These are phyloP conservation scores for Dicrostonyx torquatus DNA, from an alignment of 2,797 vertebrate genomes.

Conservation along the genomic window DNA sequence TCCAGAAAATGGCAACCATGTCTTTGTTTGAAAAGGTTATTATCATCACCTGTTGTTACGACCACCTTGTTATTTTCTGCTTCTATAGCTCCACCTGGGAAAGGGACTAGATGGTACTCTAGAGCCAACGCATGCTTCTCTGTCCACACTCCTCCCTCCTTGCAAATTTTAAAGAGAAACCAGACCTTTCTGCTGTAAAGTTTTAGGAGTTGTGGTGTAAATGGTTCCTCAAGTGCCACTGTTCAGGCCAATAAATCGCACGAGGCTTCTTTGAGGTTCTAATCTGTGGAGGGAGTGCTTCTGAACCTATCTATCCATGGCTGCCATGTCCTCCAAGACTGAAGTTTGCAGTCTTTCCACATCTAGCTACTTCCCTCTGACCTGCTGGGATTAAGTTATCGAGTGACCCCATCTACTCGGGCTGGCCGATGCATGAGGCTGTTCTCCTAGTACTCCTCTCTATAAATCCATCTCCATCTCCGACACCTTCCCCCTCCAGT, in stretches of 20 bases:
- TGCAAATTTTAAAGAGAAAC: slow-evolving; percentile 12
- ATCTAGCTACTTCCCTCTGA: neutral
- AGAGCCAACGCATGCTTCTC: neutral
- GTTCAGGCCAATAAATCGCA: neutral
- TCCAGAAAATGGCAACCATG: neutral
- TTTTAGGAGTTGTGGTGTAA: slow-evolving; percentile 39
- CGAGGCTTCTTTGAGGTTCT: neutral
- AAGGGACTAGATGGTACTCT: neutral
- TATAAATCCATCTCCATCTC: neutral
- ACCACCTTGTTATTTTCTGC: neutral
- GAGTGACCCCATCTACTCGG: neutral
- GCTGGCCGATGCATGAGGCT: neutral
- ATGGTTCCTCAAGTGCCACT: slow-evolving; percentile 19
- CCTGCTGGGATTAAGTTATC: neutral
- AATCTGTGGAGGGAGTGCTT: neutral
- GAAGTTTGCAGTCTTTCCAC: neutral
- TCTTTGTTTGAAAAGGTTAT: neutral
- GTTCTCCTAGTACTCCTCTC: neutral
- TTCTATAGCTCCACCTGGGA: neutral
- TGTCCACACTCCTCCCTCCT: neutral
- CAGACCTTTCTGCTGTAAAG: neutral
- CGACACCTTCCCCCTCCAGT: neutral
- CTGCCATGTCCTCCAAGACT: neutral
- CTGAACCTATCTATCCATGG: neutral
- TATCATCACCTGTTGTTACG: neutral